phyloP scores from a whole-genome alignment of 2,113 vertebrate genomes.

The Muscicapa adusta region DNA sequence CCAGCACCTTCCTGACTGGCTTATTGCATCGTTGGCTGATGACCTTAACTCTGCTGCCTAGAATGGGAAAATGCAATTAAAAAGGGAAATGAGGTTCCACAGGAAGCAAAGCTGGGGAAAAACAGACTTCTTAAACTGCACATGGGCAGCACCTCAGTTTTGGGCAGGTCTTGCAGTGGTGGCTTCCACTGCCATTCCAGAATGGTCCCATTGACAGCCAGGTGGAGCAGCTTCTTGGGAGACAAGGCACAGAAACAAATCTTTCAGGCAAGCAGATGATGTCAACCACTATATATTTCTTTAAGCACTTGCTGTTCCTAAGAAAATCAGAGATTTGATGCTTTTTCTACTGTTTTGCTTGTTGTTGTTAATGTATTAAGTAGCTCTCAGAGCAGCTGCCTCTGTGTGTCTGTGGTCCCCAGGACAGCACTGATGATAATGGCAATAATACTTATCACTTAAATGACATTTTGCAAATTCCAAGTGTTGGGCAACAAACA shows the following conservation, averaged over 20 bases:
- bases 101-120: not conserved
- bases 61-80: not conserved
- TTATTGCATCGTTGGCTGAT: not conserved
- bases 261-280: not conserved
- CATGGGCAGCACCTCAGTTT: not conserved
- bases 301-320: not conserved
- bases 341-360: not conserved
- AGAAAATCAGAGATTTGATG: not conserved
- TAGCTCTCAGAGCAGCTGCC: not conserved
- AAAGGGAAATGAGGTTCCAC: not conserved
- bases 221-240: not conserved
- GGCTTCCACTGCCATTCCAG: not conserved
- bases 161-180: not conserved
- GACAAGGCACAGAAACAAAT: not conserved
- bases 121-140: not conserved
- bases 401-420: not conserved
- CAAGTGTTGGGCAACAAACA: slow-evolving; percentile 56
- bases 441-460: slow-evolving; percentile 44
- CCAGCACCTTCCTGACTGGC: not conserved
- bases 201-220: not conserved
- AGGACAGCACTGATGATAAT: slow-evolving; percentile 9
- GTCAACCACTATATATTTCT: not conserved
- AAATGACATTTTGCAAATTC: slow-evolving; percentile 37
- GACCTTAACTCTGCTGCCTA: not conserved
- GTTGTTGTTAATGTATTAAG: not conserved